Conservation (phyloP, 2,888 invertebrate genomes). For the Meliscaeva auricollis region DNA sequence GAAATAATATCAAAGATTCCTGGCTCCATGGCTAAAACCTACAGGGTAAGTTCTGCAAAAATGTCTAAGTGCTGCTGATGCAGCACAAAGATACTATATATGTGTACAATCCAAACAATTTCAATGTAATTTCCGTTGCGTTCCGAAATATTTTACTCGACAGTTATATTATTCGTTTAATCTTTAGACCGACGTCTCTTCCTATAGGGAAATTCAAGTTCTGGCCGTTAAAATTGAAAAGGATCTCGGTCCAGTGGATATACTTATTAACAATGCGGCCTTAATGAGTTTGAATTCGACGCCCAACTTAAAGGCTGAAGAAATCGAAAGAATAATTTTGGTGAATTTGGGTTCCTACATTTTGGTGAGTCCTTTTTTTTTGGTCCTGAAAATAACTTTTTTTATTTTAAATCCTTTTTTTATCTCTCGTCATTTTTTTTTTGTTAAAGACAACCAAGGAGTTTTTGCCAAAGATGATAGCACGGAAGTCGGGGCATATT, state of each 20-base stretch:
- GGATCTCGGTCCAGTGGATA: constrained; percentile 84
- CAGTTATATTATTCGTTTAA: constrained; percentile 73
- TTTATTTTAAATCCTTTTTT: constrained; percentile 4
- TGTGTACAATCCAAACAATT: constrained; percentile 16
- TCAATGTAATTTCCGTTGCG: constrained; percentile 63
- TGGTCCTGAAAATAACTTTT: not conserved
- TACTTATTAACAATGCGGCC: constrained; percentile 85
- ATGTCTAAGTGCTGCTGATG: constrained; percentile 13
- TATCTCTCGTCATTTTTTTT: not conserved
- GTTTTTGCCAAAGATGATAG: constrained; percentile 84
- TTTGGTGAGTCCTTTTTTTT: constrained; percentile 80
- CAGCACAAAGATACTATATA: constrained; percentile 7
- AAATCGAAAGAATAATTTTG: constrained; percentile 83
- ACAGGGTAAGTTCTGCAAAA: constrained; percentile 79
- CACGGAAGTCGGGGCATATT: constrained; percentile 83
- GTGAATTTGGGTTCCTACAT: constrained; percentile 84
- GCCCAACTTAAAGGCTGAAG: constrained; percentile 82
- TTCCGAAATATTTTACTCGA: constrained; percentile 65
- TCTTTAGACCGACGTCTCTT: constrained; percentile 82
- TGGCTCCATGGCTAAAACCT: constrained; percentile 81
- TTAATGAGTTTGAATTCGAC: constrained; percentile 83
- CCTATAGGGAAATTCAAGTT: constrained; percentile 81
- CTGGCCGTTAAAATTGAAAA: constrained; percentile 82
- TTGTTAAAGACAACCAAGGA: constrained; percentile 83
- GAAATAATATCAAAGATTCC: constrained; percentile 81